Evolutionary conservation across 2,888 invertebrate species (phyloP).

Genomic region (Agrotis segetum): DNA sequence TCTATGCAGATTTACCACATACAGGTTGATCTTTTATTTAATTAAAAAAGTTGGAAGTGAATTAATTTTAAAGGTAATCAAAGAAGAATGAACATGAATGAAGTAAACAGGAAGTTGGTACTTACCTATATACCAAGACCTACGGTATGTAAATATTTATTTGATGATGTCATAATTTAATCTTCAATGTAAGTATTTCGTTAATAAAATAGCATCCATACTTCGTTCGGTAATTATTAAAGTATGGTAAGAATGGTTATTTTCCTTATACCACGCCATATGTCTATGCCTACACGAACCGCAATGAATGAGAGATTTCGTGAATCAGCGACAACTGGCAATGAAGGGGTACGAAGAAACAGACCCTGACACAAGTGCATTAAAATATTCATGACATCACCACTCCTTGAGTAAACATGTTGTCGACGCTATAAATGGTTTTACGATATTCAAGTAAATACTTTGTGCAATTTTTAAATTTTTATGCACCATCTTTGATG

Average conservation of each 20-base stretch:
- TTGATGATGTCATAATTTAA: slow-evolving; percentile 14
- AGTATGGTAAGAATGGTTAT: slow-evolving; percentile 31
- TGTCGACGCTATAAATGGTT: slow-evolving; percentile 54
- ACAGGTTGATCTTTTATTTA: no score
- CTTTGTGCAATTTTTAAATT: slow-evolving; percentile 31
- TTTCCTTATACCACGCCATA: slow-evolving; percentile 29
- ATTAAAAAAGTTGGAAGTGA: not conserved
- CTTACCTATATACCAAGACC: no score
- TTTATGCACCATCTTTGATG: slow-evolving; percentile 27
- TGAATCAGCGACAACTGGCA: slow-evolving; percentile 73
- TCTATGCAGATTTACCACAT: not conserved
- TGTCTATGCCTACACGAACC: slow-evolving; percentile 42
- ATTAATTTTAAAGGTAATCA: not conserved
- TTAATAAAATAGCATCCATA: not conserved
- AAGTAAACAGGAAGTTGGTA: slow-evolving; percentile 15
- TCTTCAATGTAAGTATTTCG: slow-evolving; percentile 3
- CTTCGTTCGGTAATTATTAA: not conserved
- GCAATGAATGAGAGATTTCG: slow-evolving; percentile 56
- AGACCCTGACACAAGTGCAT: slow-evolving; percentile 76
- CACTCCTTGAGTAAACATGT: slow-evolving; percentile 57
- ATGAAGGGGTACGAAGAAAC: slow-evolving; percentile 73
- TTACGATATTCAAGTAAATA: slow-evolving; percentile 61
- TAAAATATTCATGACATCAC: slow-evolving; percentile 69
- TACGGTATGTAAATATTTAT: not conserved
- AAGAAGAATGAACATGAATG: slow-evolving; percentile 25